Evolutionary conservation across 2,113 vertebrate species (phyloP), one percentile per base, ranked within the genome.

Genomic region (Coracopsis vasa): DNA sequence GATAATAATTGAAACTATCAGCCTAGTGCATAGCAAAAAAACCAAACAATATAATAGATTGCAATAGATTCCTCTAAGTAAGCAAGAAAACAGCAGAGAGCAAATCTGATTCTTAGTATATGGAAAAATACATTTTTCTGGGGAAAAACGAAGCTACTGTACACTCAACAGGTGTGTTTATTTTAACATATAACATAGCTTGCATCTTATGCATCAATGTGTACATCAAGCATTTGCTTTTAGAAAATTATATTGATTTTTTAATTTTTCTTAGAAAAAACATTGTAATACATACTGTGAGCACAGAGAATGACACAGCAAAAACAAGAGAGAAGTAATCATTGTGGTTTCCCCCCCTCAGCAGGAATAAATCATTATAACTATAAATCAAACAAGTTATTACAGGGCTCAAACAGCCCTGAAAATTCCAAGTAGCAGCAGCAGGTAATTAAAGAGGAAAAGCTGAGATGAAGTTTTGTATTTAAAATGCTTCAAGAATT

Each of bases 351-450:
- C 15, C 37, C 18, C 31, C 33, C 51, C 65, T 10, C 61, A 93
- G 73, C 58, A 94, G 82, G 82, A 96, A 80, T 82, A 92, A 94
- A 92, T 94, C n/a, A 13, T 93, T 87, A 29, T 65, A 92, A 82
- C 72, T 84, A 44, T 92, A 92, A 97, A 96, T 93, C 91, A 97
- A 88, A 84, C 86, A 90, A 66, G 53, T 95, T 96, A 92, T 95
- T 96, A 83, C 83, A 94, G 82, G 66, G 44, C 48, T 91, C 54
- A 83, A 88, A 95, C 47, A 58, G 50, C 60, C 74, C 93, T 75
- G 58, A 94, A 96, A 96, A 94, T 80, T 90, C 74, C 79, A 91
- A 66, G 85, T 72, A 78, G 73, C 66, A 87, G 77, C 56, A 89
- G 62, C 58, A 86, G 66, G 80, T 94, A 96, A 96, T 94, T 95